Base-by-base conservation (phyloP, 2,113 vertebrate species). In the Istiophorus platypterus region DNA sequence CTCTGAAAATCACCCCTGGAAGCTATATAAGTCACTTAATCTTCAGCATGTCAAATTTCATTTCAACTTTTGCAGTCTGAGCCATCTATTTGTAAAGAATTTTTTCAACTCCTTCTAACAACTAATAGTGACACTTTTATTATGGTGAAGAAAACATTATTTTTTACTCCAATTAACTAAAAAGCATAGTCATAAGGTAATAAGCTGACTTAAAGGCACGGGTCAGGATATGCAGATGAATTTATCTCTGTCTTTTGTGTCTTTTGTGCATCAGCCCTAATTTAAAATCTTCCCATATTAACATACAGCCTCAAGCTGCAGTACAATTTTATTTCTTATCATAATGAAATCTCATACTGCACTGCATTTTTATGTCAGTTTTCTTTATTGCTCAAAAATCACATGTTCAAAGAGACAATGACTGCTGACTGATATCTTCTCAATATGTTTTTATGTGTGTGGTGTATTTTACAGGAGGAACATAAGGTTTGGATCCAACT, bases 401-500 rank as follows among this genome's bases (percentile, higher is more conserved):
- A 29, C 37, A 63, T 57, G 37, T 71, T 8, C 78, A 39, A 7
- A 57, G 37, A 66, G 15, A 24, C 17, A 26, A 9, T 65, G 15
- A 29, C n/a, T 71, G 66, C 75, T 66, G 39, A 45, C 80, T 89
- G 82, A 91, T 72, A 27, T 72, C 1, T 63, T 80, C 34, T 69
- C 65, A 78, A 85, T 92, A 34, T 86, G 82, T 92, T 81, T 86
- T 75, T 93, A 88, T 94, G 59, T 89, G 72, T 83, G 92, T 95
- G 92, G 78, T 95, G 92, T 95, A 80, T 92, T 95, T 94, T 85
- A 92, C 96, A 99, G 97, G 97, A 96, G 87, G 96, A 96, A 39
- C 96, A 97, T 87, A 97, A 99, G 98, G 98, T 99, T 98, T 97
- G 97, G 91, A 88, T 93, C 88, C 72, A 71, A 87, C 54, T 89